Percentiles rank a stretch among this genome's conserved stretches.
These are phyloP conservation scores for Oenanthe oenanthe DNA, from an alignment of 2,113 vertebrate species.

Conservation along the genomic window DNA sequence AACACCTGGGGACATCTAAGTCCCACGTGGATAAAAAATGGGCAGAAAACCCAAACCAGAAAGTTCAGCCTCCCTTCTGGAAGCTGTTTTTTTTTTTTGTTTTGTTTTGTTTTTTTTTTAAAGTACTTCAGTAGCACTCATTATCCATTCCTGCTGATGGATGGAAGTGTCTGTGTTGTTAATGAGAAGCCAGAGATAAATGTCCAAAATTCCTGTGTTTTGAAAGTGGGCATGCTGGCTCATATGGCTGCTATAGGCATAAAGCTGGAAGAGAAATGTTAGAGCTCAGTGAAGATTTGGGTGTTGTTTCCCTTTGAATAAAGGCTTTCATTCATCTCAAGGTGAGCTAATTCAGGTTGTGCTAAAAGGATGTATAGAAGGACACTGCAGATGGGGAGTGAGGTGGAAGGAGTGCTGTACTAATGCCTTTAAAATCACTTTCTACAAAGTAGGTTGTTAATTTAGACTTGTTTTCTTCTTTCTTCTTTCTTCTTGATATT, in stretches of 20 bases:
- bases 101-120: not conserved
- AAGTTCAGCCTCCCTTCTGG: not conserved
- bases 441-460: conserved; percentile 62
- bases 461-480: conserved; percentile 58
- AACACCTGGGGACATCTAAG: not conserved
- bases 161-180: not conserved
- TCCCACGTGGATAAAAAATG: not conserved
- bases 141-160: not conserved
- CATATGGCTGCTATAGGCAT: not conserved
- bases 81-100: not conserved
- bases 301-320: conserved; percentile 50
- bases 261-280: not conserved
- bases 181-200: not conserved
- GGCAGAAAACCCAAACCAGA: not conserved
- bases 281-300: not conserved
- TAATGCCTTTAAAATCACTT: conserved; percentile 64
- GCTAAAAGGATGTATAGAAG: conserved; percentile 37
- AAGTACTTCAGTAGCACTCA: not conserved
- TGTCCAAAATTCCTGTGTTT: not conserved
- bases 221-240: not conserved
- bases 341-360: conserved; percentile 39
- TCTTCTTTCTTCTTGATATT: conserved; percentile 24
- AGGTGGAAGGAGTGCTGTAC: conserved; percentile 4
- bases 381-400: conserved; percentile 33
- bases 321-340: conserved; percentile 29